Evolutionary conservation across 1,140 invertebrate species (phyloP), one percentile per base, ranked within the genome.

Genomic region (Ceratitis capitata): DNA sequence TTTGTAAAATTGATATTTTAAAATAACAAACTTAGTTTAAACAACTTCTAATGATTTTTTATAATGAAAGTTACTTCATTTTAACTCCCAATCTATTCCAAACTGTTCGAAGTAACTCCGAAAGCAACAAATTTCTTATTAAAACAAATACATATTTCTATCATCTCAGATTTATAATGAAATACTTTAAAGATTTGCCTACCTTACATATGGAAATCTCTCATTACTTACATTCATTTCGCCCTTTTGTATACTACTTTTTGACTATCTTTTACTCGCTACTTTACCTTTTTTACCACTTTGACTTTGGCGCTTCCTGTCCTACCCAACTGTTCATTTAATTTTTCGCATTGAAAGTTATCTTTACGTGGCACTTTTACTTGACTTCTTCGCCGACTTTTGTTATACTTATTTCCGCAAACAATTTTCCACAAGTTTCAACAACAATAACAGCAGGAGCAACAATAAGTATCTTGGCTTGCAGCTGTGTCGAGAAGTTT

Each of bases 341-440:
- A n/a, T n/a, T n/a, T n/a, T n/a, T n/a, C n/a, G n/a, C n/a, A n/a
- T n/a, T 61, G 56, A 61, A 78, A 78, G 39, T 42, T 45, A 78
- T 78, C 69, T 78, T 78, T 78, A 47, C 69, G 69, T 47, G 42
- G 42, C 42, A 78, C 69, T 78, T 78, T 78, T 78, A 47, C 69
- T 78, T 78, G 69, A 78, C 69, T 78, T 78, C 69, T 78, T 10
- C 39, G 39, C 39, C 69, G 69, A 78, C 69, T 78, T 78, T 26
- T 47, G 39, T 78, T 45, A 45, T 47, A 78, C 42, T 78, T 78
- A 78, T 78, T 78, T 78, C 69, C 69, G 69, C 69, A 78, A 78
- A 78, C 69, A 78, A 78, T 78, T 78, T 78, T 78, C 69, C 69
- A 39, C 69, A 78, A 78, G 35, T 78, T 78, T 45, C 42, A 47